phyloP scores from a whole-genome alignment of 2,797 vertebrate genomes.

The Nothura maculosa region DNA sequence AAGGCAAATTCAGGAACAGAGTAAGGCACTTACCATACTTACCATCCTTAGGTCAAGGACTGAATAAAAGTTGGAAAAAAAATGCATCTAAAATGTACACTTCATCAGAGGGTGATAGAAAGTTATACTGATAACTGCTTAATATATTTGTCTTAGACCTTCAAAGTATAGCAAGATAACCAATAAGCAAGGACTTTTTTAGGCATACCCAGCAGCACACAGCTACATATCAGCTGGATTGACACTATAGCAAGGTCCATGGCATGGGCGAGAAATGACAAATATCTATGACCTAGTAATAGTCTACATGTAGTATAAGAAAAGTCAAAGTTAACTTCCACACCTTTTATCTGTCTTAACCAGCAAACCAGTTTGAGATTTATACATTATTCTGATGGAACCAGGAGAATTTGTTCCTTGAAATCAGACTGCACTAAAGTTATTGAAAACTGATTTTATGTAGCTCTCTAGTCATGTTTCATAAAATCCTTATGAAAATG shows the following conservation, averaged over 20 bases:
- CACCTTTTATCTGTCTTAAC: background rate
- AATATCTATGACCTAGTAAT: background rate
- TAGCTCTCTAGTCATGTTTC: background rate
- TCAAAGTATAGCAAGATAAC: background rate
- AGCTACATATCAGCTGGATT: background rate
- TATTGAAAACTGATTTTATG: conserved; percentile 4
- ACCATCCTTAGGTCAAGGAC: background rate
- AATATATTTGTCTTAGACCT: background rate
- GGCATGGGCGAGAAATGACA: background rate
- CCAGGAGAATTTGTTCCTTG: background rate
- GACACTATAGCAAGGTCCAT: background rate
- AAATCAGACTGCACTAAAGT: background rate
- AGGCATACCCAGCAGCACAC: background rate
- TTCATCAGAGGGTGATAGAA: background rate
- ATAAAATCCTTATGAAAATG: background rate
- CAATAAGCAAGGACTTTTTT: background rate
- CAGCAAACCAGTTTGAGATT: background rate
- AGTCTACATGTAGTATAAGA: background rate
- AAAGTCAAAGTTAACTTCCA: background rate
- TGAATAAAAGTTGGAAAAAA: background rate
- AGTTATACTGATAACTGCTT: background rate
- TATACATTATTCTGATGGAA: background rate
- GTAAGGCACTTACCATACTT: background rate
- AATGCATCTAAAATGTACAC: background rate
- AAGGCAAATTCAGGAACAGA: conserved; percentile 6